phyloP scores from a whole-genome alignment of 2,888 invertebrate genomes.

The Colostygia pectinataria region DNA sequence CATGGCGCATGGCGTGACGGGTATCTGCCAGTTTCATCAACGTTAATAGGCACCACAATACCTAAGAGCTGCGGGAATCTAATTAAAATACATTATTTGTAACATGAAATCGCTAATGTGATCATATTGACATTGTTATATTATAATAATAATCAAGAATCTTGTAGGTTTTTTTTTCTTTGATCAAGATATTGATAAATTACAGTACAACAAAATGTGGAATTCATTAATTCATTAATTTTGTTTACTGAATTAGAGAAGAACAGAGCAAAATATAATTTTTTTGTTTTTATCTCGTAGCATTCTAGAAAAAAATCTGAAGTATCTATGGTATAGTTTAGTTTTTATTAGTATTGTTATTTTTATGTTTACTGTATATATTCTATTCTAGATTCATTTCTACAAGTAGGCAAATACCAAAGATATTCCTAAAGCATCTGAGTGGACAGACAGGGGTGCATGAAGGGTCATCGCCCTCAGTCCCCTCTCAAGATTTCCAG shows the following conservation, averaged over 20 bases:
- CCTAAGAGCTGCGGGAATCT: conserved; percentile 4
- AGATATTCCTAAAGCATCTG: conserved; percentile 20
- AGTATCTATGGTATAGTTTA: too few relatives aligned
- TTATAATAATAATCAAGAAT: neutral
- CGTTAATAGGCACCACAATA: conserved; percentile 32
- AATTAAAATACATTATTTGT: conserved; percentile 12
- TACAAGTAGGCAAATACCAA: conserved; percentile 9
- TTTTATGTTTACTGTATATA: too few relatives aligned
- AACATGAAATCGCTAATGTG: neutral
- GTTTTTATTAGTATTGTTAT: too few relatives aligned
- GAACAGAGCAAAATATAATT: too few relatives aligned
- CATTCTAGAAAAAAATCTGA: too few relatives aligned
- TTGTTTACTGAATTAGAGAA: too few relatives aligned
- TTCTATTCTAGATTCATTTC: neutral
- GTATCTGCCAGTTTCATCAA: conserved; percentile 43
- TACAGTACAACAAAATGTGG: too few relatives aligned
- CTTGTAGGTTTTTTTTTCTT: too few relatives aligned
- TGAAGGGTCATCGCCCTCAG: conserved; percentile 43
- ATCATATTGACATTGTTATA: neutral
- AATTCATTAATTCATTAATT: too few relatives aligned
- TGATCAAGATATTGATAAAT: too few relatives aligned
- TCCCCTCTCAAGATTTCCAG: conserved; percentile 40
- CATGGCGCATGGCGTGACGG: conserved; percentile 29
- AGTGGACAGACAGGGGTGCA: conserved; percentile 41
- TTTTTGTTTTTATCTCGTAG: too few relatives aligned